Evolutionary conservation across 2,888 invertebrate species (phyloP).

Genomic region (Gari tellinella): DNA sequence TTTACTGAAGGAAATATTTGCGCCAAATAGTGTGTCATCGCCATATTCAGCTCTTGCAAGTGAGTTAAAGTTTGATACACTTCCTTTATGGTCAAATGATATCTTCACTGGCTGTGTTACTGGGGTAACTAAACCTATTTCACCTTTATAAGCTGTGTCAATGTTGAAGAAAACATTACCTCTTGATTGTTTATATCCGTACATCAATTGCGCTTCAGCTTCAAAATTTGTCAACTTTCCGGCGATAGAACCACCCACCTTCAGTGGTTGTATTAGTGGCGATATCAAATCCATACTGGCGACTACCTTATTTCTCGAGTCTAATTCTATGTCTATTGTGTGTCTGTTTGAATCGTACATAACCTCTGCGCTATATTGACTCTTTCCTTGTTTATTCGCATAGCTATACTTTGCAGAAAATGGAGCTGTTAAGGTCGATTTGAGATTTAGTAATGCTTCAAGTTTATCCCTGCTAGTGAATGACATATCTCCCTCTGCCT

Average conservation of each 20-base stretch:
- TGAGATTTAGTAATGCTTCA: background rate
- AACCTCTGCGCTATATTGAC: too few relatives aligned
- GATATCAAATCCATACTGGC: too few relatives aligned
- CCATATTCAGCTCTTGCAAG: conserved; percentile 4
- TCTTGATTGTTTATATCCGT: background rate
- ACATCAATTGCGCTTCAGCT: too few relatives aligned
- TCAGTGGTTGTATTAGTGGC: too few relatives aligned
- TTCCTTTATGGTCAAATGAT: conserved; percentile 44
- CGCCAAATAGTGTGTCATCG: conserved; percentile 17
- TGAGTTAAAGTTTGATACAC: conserved; percentile 30
- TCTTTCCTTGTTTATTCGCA: too few relatives aligned
- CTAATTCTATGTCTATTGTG: too few relatives aligned
- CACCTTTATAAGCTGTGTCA: conserved; percentile 8
- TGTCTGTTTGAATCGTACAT: too few relatives aligned
- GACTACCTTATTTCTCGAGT: too few relatives aligned
- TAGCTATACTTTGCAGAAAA: background rate
- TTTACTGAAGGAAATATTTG: conserved; percentile 4
- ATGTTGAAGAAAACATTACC: conserved; percentile 12
- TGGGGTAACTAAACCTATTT: background rate
- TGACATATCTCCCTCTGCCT: background rate
- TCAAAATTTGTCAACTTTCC: too few relatives aligned
- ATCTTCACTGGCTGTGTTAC: too few relatives aligned
- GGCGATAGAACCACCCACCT: too few relatives aligned
- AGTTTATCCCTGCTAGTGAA: background rate
- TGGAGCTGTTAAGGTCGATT: background rate